Evolutionary conservation across 2,888 invertebrate species (phyloP).

Genomic region (Sarcophaga subvicina): DNA sequence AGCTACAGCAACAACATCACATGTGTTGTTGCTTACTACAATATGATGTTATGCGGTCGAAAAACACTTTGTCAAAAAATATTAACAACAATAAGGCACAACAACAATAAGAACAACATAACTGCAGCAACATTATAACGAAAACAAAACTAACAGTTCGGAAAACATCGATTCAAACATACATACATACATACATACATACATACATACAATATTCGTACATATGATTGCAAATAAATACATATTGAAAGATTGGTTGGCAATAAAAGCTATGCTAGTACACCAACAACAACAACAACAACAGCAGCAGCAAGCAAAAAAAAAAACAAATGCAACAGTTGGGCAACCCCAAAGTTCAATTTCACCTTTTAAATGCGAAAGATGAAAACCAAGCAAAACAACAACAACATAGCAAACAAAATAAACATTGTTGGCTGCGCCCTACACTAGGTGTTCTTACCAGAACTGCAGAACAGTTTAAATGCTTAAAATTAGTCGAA

Average conservation of each 20-base stretch:
- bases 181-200: conserved; percentile 37
- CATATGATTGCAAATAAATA: conserved; percentile 46
- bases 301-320: background rate
- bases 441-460: conserved; percentile 31
- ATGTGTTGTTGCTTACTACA: conserved; percentile 54
- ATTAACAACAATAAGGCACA: conserved; percentile 64
- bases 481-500: too few relatives aligned
- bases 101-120: conserved; percentile 65
- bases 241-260: background rate
- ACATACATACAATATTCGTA: conserved; percentile 28
- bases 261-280: background rate
- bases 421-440: background rate
- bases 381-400: conserved; percentile 50
- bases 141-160: conserved; percentile 13
- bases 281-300: conserved; percentile 34
- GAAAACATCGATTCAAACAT: conserved; percentile 18
- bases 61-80: conserved; percentile 71
- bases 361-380: conserved; percentile 62
- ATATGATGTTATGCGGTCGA: conserved; percentile 39
- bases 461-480: too few relatives aligned
- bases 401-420: conserved; percentile 49
- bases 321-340: conserved; percentile 56
- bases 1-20: conserved; percentile 44
- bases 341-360: conserved; percentile 78
- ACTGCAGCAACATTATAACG: conserved; percentile 61